Percentiles rank a stretch among this genome's conserved stretches.
These are phyloP conservation scores for Stramonita haemastoma DNA, from an alignment of 2,888 invertebrate species.

Conservation along the genomic window DNA sequence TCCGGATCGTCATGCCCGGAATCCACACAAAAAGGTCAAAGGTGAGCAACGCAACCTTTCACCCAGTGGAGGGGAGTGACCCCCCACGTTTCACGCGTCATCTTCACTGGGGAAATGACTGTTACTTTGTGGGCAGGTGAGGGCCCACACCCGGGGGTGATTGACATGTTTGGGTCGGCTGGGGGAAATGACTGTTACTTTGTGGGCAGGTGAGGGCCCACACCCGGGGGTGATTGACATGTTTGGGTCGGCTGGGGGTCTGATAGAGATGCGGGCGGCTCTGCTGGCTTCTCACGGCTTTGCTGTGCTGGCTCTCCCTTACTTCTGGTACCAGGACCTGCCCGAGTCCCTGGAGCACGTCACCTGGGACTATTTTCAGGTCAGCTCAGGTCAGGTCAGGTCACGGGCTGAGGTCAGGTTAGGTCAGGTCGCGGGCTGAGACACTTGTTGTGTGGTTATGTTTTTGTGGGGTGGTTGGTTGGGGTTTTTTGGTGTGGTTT, in stretches of 20 bases:
- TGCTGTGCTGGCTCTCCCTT: constrained; percentile 43
- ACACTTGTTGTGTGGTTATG: too few species aligned
- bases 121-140: constrained; percentile 37
- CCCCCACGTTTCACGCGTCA: too few species aligned
- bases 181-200: too few species aligned
- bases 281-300: constrained; percentile 46
- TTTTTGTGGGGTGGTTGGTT: too few species aligned
- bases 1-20: too few species aligned
- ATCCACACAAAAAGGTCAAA: too few species aligned
- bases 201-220: constrained; percentile 38
- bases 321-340: constrained; percentile 51
- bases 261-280: constrained; percentile 40
- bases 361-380: constrained; percentile 59
- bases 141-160: constrained; percentile 41
- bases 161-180: constrained; percentile 47
- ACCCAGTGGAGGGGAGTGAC: too few species aligned
- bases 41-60: too few species aligned
- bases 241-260: constrained; percentile 45
- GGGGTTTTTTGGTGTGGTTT: too few species aligned
- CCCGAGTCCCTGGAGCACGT: constrained; percentile 47
- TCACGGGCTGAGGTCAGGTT: too few species aligned
- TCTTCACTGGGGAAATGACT: too few species aligned
- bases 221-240: constrained; percentile 47
- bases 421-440: too few species aligned
- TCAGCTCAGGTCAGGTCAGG: constrained; percentile 23